Base-by-base conservation (phyloP, 1,140 invertebrate genomes). In the Trypoxylus dichotomus region DNA sequence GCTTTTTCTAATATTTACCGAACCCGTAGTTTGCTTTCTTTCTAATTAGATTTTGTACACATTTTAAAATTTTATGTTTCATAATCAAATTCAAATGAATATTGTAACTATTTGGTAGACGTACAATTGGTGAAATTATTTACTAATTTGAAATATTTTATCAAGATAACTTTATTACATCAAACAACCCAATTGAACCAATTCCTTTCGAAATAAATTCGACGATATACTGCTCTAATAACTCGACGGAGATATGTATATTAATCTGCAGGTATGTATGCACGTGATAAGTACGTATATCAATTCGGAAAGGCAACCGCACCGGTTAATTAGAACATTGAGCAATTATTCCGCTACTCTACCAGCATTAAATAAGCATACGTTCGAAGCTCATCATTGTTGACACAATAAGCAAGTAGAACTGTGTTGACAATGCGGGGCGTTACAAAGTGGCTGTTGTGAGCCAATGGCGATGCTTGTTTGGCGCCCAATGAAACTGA, bases 401-500 rank as follows among this genome's bases (percentile, higher is more conserved):
- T 74, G 41, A 74, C 72, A 74, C 41, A 43, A 74, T 74, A 43
- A 74, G 72, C 72, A 74, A 74, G 72, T 74, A 74, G 72, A 68
- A 29, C 60, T 68, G 60, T 74, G 72, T 74, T 74, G 72, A 74
- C 72, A 75, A 75, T 43, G 42, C 15, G 74, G 74, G 74, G 60
- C 74, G 74, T 75, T 75, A 58, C 74, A 47, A 58, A 47, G 43
- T 42, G 42, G 41, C n/a, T 74, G 72, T 74, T 74, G 72, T n/a
- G 72, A 78, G 80, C 83, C 83, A 84, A 84, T 84, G 79, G 79
- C 75, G 60, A 58, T 43, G 78, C 77, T 37, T 47, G 76, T 76
- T 73, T 74, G 73, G 79, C 79, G 77, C 82, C 83, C 82, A 83
- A 82, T 84, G 83, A 83, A 84, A 84, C 81, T 84, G 83, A 84